phyloP scores from a whole-genome alignment of 1,140 invertebrate species.

The Hirudo medicinalis region DNA sequence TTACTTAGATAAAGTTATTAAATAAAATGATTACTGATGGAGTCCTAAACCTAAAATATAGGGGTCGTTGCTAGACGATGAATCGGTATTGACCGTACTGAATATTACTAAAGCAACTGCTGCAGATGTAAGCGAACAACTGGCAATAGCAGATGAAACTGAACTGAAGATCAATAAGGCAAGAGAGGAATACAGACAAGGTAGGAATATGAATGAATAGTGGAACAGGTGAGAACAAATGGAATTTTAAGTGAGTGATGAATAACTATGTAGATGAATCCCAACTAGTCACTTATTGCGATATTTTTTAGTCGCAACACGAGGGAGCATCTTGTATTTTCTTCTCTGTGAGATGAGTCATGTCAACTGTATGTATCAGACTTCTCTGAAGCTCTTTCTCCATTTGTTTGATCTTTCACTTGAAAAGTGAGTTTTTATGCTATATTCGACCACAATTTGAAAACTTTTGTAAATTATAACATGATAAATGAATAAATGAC shows the following conservation, averaged over 20 bases:
- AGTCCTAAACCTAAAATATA: conserved; percentile 31
- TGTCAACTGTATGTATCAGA: conserved; percentile 93
- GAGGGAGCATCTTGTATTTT: conserved; percentile 88
- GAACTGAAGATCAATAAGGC: conserved; percentile 84
- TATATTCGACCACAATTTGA: background rate
- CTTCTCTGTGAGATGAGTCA: conserved; percentile 92
- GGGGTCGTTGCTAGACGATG: conserved; percentile 85
- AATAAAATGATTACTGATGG: too few species aligned
- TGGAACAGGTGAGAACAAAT: too few species aligned
- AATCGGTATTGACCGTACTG: conserved; percentile 79
- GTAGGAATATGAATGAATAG: background rate
- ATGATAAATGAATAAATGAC: background rate
- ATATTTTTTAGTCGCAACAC: conserved; percentile 57
- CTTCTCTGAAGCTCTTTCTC: conserved; percentile 88
- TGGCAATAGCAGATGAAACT: conserved; percentile 77
- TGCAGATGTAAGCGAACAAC: conserved; percentile 83
- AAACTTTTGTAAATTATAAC: background rate
- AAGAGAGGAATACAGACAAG: conserved; percentile 78
- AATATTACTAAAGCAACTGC: conserved; percentile 77
- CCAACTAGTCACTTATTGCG: too few species aligned
- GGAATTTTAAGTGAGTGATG: too few species aligned
- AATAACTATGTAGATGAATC: too few species aligned
- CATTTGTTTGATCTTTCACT: conserved; percentile 21
- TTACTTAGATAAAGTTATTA: background rate
- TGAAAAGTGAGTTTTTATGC: conserved; percentile 15